Conservation (phyloP, 2,113 vertebrate genomes). For the Petrocephalus microphthalmus region DNA sequence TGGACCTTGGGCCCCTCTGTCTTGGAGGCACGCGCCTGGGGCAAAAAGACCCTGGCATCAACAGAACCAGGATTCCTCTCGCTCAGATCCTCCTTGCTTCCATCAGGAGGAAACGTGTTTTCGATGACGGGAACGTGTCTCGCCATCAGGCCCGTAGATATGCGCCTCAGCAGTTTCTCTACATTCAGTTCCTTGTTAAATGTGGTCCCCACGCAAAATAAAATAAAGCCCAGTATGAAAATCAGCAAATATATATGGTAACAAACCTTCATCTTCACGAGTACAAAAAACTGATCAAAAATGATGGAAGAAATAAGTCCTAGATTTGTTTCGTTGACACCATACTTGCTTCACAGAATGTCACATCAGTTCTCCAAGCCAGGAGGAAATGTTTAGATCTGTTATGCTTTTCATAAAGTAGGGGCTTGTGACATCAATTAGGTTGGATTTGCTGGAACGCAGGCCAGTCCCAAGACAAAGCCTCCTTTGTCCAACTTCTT, state of each 20-base stretch:
- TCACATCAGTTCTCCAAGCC: not conserved
- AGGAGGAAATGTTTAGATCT: not conserved
- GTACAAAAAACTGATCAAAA: not conserved
- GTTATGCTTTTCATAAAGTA: not conserved
- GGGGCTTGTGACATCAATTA: constrained; percentile 57
- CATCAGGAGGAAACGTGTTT: constrained; percentile 23
- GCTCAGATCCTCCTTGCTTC: constrained; percentile 23
- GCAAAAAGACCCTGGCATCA: not conserved
- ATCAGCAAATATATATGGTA: constrained; percentile 35
- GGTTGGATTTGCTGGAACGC: not conserved
- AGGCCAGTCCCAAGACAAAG: constrained; percentile 40
- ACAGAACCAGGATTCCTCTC: constrained; percentile 17
- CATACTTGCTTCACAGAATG: not conserved
- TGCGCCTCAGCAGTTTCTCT: constrained; percentile 41
- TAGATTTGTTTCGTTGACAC: constrained; percentile 20
- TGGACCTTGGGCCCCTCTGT: constrained; percentile 38
- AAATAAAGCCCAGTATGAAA: constrained; percentile 31
- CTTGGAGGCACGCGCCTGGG: not conserved
- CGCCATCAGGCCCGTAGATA: constrained; percentile 32
- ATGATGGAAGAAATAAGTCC: not conserved
- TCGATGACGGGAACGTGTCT: constrained; percentile 34
- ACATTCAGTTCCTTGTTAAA: constrained; percentile 37
- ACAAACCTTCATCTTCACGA: constrained; percentile 43
- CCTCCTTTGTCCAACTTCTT: constrained; percentile 32
- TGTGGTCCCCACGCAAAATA: constrained; percentile 28